Base-by-base conservation (phyloP, 2,888 invertebrate species). In the Himalopsyche anomala region DNA sequence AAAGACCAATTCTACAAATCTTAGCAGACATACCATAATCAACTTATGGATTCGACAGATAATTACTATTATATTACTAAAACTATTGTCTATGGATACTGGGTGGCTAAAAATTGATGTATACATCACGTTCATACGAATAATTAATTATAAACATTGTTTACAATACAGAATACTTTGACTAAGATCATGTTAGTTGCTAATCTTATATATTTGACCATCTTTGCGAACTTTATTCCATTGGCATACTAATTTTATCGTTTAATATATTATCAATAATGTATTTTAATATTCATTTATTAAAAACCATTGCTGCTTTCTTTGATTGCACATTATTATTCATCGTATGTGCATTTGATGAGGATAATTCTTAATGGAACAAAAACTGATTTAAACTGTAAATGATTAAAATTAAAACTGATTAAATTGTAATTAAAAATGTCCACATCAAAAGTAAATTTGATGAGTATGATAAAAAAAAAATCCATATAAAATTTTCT, bases 251-350 rank as follows among this genome's bases (percentile, higher is more conserved):
- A 62, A 62, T 62, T 62, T 62, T 62, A 62, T 62, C 62, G 6
- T 62, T 62, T 6, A 62, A 62, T 28, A 19, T 19, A 74, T 74
- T 74, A 74, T 6, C 38, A 74, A 36, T 74, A 74, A 12, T 36
- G 28, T 38, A 69, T 69, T 69, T n/a, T 19, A 74, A 36, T 74
- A 74, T 74, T 38, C 36, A 36, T 36, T 36, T 74, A 36, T 36
- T 74, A 74, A 36, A 69, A 74, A 74, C 74, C 19, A 74, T 74
- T 38, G 19, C 11, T 74, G 74, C 74, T 74, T 36, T 51, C 51
- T 74, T 74, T 74, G 74, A 74, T 74, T 74, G 74, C 74, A 74
- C 74, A 74, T 74, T 74, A 12, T 36, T 69, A 36, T 74, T 38
- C 74, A 38, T 74, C 12, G 19, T 74, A 12, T 74, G 74, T 74